phyloP scores from a whole-genome alignment of 2,113 vertebrate genomes.

The Picathartes gymnocephalus region DNA sequence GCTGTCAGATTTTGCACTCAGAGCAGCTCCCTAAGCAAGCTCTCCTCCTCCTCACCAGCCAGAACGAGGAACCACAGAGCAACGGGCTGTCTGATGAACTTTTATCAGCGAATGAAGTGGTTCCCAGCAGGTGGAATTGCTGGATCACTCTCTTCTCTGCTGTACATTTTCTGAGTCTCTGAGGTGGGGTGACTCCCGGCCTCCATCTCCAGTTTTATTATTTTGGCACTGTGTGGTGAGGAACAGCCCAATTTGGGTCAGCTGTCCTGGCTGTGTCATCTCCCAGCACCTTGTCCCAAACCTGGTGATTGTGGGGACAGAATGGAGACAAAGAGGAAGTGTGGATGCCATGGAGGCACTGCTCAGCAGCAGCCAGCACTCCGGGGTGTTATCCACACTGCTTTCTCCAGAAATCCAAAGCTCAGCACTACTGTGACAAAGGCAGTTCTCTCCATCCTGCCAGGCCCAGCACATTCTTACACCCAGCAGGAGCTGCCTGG shows the following conservation, averaged over 20 bases:
- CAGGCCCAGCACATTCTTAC: background rate
- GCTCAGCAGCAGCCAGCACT: background rate
- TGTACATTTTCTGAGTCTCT: background rate
- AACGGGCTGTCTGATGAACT: background rate
- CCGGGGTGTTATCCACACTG: background rate
- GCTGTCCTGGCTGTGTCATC: background rate
- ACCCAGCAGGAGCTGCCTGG: background rate
- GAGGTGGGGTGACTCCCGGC: background rate
- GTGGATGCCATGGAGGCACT: background rate
- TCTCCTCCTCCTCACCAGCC: background rate
- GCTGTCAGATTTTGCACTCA: background rate
- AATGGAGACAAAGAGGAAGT: background rate
- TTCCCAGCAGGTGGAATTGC: background rate
- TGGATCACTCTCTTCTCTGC: background rate
- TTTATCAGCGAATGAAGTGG: background rate
- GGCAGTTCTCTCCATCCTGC: fast-evolving
- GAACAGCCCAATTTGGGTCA: background rate
- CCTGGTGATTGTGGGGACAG: background rate
- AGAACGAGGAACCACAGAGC: background rate
- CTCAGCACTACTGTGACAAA: background rate
- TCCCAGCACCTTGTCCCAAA: background rate
- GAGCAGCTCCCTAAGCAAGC: background rate
- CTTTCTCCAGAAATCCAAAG: background rate
- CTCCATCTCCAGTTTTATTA: background rate
- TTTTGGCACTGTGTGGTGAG: background rate